Base-by-base conservation (phyloP, 37 sponge, comb jelly and placozoan genomes). In the Ianthella basta region DNA sequence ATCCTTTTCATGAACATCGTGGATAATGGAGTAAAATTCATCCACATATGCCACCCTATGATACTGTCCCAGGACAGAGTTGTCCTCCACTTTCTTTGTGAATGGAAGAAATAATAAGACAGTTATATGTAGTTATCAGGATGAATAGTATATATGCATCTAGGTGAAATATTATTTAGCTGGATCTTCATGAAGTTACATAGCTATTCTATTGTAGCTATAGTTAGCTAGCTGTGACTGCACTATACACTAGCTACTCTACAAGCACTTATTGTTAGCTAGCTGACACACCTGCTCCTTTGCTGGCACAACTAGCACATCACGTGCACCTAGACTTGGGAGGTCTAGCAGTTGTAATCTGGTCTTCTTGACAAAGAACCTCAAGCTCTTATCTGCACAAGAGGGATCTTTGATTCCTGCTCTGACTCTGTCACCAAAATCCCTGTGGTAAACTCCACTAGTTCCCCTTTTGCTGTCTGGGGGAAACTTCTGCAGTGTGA, bases 301-400 rank as follows among this genome's bases (percentile, higher is more conserved):
- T 79, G 79, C 79, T 79, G 79, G 55, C n/a, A 79, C 79, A 4
- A 55, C 56, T 44, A 79, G 56, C 44, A 79, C 56, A 79, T 79
- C 50, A 30, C 55, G 55, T 54, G 79, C 79, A 54, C 79, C 79
- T 79, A 79, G 55, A 44, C 79, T 79, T 23, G 32, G 79, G 79
- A 79, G 23, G 79, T 79, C 55, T n/a, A 79, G 32, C 44, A 79
- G 44, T 15, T 79, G 79, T 23, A 79, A 12, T 12, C 2, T 10
- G 24, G 64, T 10, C 24, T 61, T 61, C 10, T 61, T n/a, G 4
- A 79, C 30, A 50, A 79, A 79, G 12, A n/a, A n/a, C n/a, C n/a
- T n/a, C n/a, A n/a, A n/a, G n/a, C n/a, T n/a, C n/a, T n/a, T n/a
- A n/a, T n/a, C 79, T 54, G 56, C 79, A 23, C 30, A 55, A 23